Conservation (phyloP, 2,888 invertebrate genomes). For the Stramonita haemastoma region DNA sequence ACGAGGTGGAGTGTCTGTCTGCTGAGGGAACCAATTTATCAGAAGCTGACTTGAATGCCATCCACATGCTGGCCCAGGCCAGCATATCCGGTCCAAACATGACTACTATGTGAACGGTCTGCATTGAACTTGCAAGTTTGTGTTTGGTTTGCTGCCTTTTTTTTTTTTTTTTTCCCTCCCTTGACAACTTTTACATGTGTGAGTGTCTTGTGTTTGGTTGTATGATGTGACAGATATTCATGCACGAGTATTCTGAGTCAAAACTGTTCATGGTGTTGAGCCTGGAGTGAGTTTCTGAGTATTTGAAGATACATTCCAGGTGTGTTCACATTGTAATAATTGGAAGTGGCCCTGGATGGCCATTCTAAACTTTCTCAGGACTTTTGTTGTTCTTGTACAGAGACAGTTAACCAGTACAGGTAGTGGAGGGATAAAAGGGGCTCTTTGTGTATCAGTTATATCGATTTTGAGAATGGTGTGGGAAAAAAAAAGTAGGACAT, state of each 20-base stretch:
- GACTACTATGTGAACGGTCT: neutral
- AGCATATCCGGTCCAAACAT: conserved; percentile 46
- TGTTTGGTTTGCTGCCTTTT: neutral
- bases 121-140: neutral
- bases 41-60: conserved; percentile 56
- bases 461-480: no score
- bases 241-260: neutral
- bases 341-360: no score
- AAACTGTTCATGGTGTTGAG: neutral
- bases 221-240: no score
- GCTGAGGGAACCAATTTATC: conserved; percentile 50
- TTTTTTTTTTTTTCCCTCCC: no score
- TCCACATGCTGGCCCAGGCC: conserved; percentile 55
- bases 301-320: neutral
- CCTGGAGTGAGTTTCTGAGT: neutral
- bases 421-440: no score
- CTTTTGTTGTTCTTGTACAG: no score
- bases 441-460: no score
- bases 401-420: no score
- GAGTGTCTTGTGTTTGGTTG: neutral
- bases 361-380: no score
- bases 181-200: neutral
- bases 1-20: conserved; percentile 61
- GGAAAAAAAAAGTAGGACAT: no score
- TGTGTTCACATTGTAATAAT: no score